Evolutionary conservation across 2,797 vertebrate species (phyloP).

Genomic region (Numenius phaeopus): DNA sequence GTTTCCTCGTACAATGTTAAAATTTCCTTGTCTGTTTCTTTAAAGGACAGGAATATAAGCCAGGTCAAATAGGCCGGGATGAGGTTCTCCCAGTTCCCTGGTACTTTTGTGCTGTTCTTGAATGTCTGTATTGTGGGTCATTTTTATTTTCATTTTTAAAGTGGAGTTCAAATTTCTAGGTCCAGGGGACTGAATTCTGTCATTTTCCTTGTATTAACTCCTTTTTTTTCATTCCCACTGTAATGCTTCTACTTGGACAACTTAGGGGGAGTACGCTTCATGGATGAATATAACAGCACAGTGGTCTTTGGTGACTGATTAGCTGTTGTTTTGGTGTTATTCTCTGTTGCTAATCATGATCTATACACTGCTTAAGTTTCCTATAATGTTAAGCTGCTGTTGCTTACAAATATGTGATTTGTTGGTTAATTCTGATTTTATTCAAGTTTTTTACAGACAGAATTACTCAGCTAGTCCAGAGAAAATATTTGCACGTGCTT

Average conservation of each 20-base stretch:
- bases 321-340: neutral
- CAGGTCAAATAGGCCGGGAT: neutral
- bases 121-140: neutral
- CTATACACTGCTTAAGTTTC: neutral
- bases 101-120: neutral
- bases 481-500: conserved; percentile 84
- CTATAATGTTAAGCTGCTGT: neutral
- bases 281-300: neutral
- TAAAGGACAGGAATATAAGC: neutral
- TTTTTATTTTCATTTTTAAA: neutral
- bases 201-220: neutral
- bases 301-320: neutral
- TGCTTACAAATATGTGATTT: neutral
- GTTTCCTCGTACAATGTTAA: neutral
- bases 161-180: neutral
- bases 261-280: neutral
- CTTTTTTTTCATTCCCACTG: neutral
- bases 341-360: neutral
- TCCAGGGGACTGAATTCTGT: neutral
- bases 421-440: conserved; percentile 45
- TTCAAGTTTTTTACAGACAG: conserved; percentile 82
- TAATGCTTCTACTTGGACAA: neutral
- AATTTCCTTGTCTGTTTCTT: neutral
- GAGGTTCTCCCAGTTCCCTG: neutral
- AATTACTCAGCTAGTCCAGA: conserved; percentile 80